Evolutionary conservation across 2,113 vertebrate species (phyloP), one percentile per base, ranked within the genome.

Genomic region (Alectura lathami): DNA sequence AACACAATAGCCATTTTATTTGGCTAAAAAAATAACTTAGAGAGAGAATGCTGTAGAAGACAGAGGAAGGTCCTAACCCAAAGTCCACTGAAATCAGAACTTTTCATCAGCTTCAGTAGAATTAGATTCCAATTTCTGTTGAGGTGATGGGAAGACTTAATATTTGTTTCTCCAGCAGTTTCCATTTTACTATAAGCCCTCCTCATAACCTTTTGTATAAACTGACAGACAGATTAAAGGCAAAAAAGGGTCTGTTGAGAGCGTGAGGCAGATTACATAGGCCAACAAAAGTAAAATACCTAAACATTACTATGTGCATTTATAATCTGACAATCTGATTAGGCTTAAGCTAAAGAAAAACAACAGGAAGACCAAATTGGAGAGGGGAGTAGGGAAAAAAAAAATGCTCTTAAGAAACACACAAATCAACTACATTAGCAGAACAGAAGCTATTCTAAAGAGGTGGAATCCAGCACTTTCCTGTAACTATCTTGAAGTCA

Each of bases 191-290:
- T 45, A 10, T 50, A 63, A 81, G 20, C 6, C 4, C 20, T 38
- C 9, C 38, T 73, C 22, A 4, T 29, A 34, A 36, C 6, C 17
- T 74, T 27, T 48, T 70, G 17, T 13, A 9, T 11, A 6, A 30
- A 7, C 2, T 42, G 24, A 50, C 38, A 66, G 16, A 68, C 7
- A 5, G 59, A 74, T 48, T 79, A 47, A 47, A 47, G 86, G 36
- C 21, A 86, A 76, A n/a, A 85, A 86, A 66, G 15, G 15, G 5
- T 5, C 27, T 43, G 1, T 50, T 78, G 11, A 43, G 29, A 47
- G 29, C 59, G 47, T 1, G 1, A 8, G 6, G 6, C 5, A 2
- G 7, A 3, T 23, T 4, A 16, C 2, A 4, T 9, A 60, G 82
- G 14, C 8, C 64, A 57, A 5, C 4, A 5, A 7, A 59, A 59